Evolutionary conservation across 1,140 invertebrate species (phyloP).

Genomic region (Atopsyche davidsoni): DNA sequence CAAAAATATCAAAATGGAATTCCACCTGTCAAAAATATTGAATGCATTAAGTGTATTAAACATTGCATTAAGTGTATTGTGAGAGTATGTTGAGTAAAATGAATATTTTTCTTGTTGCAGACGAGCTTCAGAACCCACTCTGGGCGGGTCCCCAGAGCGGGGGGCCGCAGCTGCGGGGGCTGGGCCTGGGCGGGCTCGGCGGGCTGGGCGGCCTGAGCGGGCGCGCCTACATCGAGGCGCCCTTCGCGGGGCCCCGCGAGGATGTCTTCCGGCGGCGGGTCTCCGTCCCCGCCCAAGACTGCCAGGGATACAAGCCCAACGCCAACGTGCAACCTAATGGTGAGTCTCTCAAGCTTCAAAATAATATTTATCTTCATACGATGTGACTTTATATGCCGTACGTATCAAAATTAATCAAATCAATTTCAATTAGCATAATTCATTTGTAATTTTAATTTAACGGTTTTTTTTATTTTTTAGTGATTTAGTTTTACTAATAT

Average conservation of each 20-base stretch:
- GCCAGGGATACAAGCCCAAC: slow-evolving; percentile 41
- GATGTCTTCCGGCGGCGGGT: slow-evolving; percentile 4
- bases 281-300: slow-evolving; percentile 33
- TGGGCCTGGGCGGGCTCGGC: slow-evolving; percentile 9
- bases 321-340: slow-evolving; percentile 32
- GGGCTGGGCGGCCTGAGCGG: background rate
- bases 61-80: too few species aligned
- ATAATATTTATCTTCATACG: too few species aligned
- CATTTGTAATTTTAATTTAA: too few species aligned
- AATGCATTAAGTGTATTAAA: too few species aligned
- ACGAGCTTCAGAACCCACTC: slow-evolving; percentile 24
- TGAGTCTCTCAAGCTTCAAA: too few species aligned
- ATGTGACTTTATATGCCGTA: too few species aligned
- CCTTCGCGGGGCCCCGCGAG: slow-evolving; percentile 3
- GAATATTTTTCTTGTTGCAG: slow-evolving; percentile 11
- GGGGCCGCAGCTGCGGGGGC: slow-evolving; percentile 12
- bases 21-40: too few species aligned
- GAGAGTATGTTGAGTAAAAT: background rate
- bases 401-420: too few species aligned
- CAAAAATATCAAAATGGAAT: too few species aligned
- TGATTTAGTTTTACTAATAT: too few species aligned
- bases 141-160: slow-evolving; percentile 19
- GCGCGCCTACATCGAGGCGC: background rate
- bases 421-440: too few species aligned
- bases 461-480: too few species aligned